phyloP scores from a whole-genome alignment of 2,797 vertebrate genomes.

The Toxotes lorentzi region DNA sequence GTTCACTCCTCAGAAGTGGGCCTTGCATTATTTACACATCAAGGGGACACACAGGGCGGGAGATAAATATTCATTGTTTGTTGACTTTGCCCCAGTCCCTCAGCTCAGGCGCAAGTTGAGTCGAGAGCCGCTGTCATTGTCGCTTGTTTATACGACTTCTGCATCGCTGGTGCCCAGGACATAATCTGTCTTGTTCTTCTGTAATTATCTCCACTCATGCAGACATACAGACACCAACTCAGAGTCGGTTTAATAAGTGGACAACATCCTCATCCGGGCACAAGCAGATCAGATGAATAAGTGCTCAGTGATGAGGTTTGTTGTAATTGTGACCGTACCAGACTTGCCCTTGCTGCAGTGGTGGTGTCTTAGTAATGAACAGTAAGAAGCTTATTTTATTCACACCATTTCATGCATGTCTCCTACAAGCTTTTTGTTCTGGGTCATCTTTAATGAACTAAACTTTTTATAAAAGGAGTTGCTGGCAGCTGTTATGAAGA shows the following conservation, averaged over 20 bases:
- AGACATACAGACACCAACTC: constrained; percentile 43
- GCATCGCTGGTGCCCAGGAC: constrained; percentile 49
- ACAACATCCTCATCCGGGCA: constrained; percentile 38
- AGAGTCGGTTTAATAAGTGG: constrained; percentile 68
- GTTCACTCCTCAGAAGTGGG: constrained; percentile 79
- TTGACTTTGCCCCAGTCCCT: constrained; percentile 80
- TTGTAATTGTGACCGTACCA: constrained; percentile 48
- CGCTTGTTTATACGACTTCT: constrained; percentile 65
- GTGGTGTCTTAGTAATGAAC: constrained; percentile 40
- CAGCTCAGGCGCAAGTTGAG: constrained; percentile 56
- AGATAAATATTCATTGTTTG: constrained; percentile 88
- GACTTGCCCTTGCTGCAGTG: constrained; percentile 7
- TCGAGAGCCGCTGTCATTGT: constrained; percentile 57
- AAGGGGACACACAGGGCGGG: constrained; percentile 73
- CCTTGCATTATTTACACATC: constrained; percentile 88
- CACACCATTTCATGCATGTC: constrained; percentile 51
- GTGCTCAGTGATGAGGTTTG: constrained; percentile 33
- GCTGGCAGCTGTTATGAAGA: constrained; percentile 45
- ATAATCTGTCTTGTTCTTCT: constrained; percentile 63
- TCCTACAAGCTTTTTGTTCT: constrained; percentile 61
- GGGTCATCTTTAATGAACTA: constrained; percentile 70
- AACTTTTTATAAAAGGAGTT: constrained; percentile 22
- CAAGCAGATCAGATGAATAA: constrained; percentile 26
- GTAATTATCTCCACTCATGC: constrained; percentile 73
- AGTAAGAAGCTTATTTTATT: constrained; percentile 40